These are phyloP conservation scores for Grapholita molesta DNA, from an alignment of 1,140 invertebrate species.

Conservation along the genomic window DNA sequence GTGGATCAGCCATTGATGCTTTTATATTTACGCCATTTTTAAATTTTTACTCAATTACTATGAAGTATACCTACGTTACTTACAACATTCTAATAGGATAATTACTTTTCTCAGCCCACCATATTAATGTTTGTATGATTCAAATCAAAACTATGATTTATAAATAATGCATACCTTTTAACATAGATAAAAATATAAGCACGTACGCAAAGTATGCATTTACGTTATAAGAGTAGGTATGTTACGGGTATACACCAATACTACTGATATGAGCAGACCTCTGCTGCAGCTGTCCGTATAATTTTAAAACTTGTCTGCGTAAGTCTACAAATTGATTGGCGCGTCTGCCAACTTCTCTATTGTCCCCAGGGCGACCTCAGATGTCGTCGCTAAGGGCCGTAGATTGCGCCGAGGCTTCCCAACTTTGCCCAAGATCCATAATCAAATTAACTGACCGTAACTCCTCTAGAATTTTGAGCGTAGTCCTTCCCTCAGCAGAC, in stretches of 20 bases:
- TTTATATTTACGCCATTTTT: no score
- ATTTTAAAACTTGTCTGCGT: background rate
- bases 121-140: no score
- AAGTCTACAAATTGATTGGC: conserved; percentile 6
- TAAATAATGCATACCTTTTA: no score
- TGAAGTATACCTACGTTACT: no score
- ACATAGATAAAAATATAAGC: no score
- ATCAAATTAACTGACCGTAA: conserved; percentile 1
- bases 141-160: no score
- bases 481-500: background rate
- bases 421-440: conserved; percentile 2
- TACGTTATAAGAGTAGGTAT: background rate
- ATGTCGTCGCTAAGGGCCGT: background rate
- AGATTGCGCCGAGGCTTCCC: background rate
- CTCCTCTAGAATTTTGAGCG: background rate
- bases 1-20: no score
- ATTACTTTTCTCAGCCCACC: no score
- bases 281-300: background rate
- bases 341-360: background rate
- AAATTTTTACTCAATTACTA: no score
- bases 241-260: no score
- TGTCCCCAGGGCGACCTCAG: background rate
- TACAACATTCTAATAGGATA: no score
- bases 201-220: no score
- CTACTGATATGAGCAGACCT: background rate